These are phyloP conservation scores for Ptychobarbus kaznakovi DNA, from an alignment of 2,797 vertebrate species.

Conservation along the genomic window DNA sequence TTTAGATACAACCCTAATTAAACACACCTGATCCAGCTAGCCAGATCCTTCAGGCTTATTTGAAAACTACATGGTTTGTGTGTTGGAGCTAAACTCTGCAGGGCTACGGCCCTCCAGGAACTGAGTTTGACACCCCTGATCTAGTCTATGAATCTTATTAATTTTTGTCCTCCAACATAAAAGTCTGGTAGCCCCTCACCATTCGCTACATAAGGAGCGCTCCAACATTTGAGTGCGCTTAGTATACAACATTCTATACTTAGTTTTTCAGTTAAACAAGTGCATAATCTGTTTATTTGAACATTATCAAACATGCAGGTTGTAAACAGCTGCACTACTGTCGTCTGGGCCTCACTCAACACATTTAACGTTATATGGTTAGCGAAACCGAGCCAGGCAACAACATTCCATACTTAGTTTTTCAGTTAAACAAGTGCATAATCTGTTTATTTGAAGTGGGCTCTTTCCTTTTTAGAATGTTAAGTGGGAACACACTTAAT, in stretches of 20 bases:
- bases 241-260: not conserved
- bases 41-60: too few relatives aligned
- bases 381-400: not conserved
- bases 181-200: not conserved
- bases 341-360: slow-evolving; percentile 20
- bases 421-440: too few relatives aligned
- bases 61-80: too few relatives aligned
- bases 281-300: not conserved
- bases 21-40: too few relatives aligned
- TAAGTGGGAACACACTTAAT: not conserved
- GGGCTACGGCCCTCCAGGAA: too few relatives aligned
- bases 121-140: too few relatives aligned
- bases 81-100: too few relatives aligned
- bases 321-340: not conserved
- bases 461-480: too few relatives aligned
- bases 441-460: not conserved
- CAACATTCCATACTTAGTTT: too few relatives aligned
- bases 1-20: too few relatives aligned
- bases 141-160: not conserved
- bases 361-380: slow-evolving; percentile 11
- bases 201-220: not conserved
- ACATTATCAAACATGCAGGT: not conserved
- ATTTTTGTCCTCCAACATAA: not conserved
- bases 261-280: not conserved
- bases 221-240: not conserved